Base-by-base conservation (phyloP, 2,113 vertebrate species). In the Burhinus oedicnemus region DNA sequence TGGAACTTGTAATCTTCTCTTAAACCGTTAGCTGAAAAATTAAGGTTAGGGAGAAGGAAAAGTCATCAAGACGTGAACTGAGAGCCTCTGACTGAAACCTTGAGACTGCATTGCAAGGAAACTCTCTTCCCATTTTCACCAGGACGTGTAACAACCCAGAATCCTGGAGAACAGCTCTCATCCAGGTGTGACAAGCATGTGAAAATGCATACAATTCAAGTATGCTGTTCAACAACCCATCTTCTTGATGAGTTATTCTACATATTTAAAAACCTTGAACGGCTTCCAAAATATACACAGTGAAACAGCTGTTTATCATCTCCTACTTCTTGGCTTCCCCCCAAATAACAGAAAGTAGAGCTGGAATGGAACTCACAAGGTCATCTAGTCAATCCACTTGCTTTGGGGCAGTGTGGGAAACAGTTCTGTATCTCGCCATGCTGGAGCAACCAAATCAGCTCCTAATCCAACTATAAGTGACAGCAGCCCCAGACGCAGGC, bases 1-100 rank as follows among this genome's bases (percentile, higher is more conserved):
- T 99, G 98, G 94, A 99, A 99, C 34, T 98, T 99, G 96, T 98
- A 99, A 95, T 99, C 99, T 83, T 99, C 99, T 96, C 99, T 98
- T 95, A 99, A 94, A 8, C 76, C 27, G 10, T 99, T 99, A 93
- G 99, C 99, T 99, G 92, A 42, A 96, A 93, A 64, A 75, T 71
- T 55, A 62, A 47, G 52, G 55, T 85, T 16, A 52, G 5, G 27
- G 29, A 68, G 19, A 81, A 87, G 9, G 18, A 75, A 60, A 72
- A 76, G 34, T 49, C 34, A 91, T 30, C 22, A 58, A 49, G 29
- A 82, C 87, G n/a, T 30, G 17, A 82, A 47, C 15, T 36, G 11
- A 54, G 5, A 79, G 77, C 22, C n/a, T 61, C 65, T 5, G 3
- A 61, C 27, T 57, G n/a, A 88, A 74, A 66, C 18, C 32, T 42